A percentile compares a stretch with the other conserved stretches of the same genome.
These are phyloP conservation scores for Conus canariensis DNA, from an alignment of 2,888 invertebrate genomes.

Conservation along the genomic window DNA sequence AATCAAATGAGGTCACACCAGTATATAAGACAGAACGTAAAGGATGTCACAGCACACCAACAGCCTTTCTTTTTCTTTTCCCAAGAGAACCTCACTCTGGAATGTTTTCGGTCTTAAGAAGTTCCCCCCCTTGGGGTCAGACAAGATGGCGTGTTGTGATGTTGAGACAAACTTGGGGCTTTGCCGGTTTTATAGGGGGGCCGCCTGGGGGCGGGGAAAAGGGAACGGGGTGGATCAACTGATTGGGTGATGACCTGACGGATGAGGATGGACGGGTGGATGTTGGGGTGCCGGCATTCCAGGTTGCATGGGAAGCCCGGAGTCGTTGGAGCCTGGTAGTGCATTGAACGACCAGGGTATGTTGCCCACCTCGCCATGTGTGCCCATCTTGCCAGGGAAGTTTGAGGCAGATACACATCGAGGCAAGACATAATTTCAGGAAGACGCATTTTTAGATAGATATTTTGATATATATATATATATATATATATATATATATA, in stretches of 20 bases:
- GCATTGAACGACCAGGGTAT: too few relatives aligned
- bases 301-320: background rate
- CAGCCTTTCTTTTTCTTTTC: background rate
- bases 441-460: too few relatives aligned
- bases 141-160: background rate
- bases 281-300: background rate
- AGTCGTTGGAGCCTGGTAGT: background rate
- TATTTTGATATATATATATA: too few relatives aligned
- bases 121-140: background rate
- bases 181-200: constrained; percentile 4
- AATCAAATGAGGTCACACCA: background rate
- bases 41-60: background rate
- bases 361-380: too few relatives aligned
- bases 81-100: background rate
- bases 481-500: too few relatives aligned
- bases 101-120: background rate
- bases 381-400: too few relatives aligned
- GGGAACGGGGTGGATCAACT: background rate
- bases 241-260: background rate
- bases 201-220: constrained; percentile 16
- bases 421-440: too few relatives aligned
- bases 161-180: constrained; percentile 28
- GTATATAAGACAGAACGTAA: background rate
- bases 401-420: too few relatives aligned
- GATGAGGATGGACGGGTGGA: background rate